A percentile compares a stretch with the other conserved stretches of the same genome.
Evolutionary conservation across 2,888 invertebrate species (phyloP).

Genomic region (Eristalinus sepulchralis): DNA sequence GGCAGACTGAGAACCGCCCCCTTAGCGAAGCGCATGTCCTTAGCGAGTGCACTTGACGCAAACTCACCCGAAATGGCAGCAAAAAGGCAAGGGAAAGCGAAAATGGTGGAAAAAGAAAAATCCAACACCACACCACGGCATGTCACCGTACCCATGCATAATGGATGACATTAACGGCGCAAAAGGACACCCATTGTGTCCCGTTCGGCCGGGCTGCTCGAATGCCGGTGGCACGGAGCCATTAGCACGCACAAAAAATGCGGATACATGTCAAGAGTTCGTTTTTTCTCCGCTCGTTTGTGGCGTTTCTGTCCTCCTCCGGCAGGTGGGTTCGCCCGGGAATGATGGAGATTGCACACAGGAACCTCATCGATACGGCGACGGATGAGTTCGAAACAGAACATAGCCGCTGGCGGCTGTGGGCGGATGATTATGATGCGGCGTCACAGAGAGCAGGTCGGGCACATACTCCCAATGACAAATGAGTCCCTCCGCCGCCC

Average conservation of each 20-base stretch:
- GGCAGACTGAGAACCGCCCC: not conserved
- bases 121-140: not conserved
- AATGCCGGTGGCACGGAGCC: conserved; percentile 26
- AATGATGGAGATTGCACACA: conserved; percentile 55
- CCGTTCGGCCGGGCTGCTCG: not conserved
- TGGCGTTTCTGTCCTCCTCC: not conserved
- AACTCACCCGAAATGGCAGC: not conserved
- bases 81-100: not conserved
- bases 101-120: not conserved
- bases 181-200: conserved; percentile 27
- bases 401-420: not conserved
- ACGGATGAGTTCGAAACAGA: conserved; percentile 19
- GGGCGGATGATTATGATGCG: conserved; percentile 20
- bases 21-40: not conserved
- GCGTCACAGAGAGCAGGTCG: conserved; percentile 2
- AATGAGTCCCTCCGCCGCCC: conserved; percentile 9
- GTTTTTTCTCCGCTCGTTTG: not conserved
- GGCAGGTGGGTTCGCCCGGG: not conserved
- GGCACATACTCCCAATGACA: conserved; percentile 23
- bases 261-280: not conserved
- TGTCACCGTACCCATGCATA: conserved; percentile 34
- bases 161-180: conserved; percentile 39
- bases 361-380: conserved; percentile 55
- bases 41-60: not conserved
- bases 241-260: conserved; percentile 15